Percentiles rank a stretch among this genome's conserved stretches.
Conservation (phyloP, 1,140 invertebrate genomes). For the Nomia melanderi region DNA sequence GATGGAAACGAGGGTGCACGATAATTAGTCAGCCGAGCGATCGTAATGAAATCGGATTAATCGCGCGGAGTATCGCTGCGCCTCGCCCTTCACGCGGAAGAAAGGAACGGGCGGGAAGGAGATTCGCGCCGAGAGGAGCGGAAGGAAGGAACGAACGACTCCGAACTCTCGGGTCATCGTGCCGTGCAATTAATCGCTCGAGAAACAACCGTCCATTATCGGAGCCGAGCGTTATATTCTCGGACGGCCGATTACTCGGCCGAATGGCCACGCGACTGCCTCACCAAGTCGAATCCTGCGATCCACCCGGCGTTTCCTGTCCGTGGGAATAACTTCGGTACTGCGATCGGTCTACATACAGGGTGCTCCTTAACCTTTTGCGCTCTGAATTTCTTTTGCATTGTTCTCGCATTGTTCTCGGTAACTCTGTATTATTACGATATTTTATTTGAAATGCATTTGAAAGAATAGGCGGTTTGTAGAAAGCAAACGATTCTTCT, state of each 20-base stretch:
- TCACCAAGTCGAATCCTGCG: conserved; percentile 3
- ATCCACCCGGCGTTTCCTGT: neutral
- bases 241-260: conserved; percentile 22
- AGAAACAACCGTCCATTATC: conserved; percentile 42
- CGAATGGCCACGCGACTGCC: conserved; percentile 11
- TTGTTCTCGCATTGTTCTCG: too few species aligned
- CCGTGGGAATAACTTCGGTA: too few species aligned
- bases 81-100: conserved; percentile 24
- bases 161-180: neutral
- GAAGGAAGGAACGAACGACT: neutral
- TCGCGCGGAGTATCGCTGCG: conserved; percentile 6
- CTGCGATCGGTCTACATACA: too few species aligned
- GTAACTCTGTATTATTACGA: too few species aligned
- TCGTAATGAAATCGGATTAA: conserved; percentile 45
- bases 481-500: too few species aligned
- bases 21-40: conserved; percentile 34
- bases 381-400: too few species aligned
- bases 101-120: neutral
- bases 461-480: too few species aligned
- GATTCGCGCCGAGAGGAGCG: too few species aligned
- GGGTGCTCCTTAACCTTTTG: neutral
- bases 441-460: too few species aligned
- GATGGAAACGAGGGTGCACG: neutral
- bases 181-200: conserved; percentile 41
- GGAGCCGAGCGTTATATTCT: conserved; percentile 18